Evolutionary conservation across 2,797 vertebrate species (phyloP).

Genomic region (Diceros bicornis): DNA sequence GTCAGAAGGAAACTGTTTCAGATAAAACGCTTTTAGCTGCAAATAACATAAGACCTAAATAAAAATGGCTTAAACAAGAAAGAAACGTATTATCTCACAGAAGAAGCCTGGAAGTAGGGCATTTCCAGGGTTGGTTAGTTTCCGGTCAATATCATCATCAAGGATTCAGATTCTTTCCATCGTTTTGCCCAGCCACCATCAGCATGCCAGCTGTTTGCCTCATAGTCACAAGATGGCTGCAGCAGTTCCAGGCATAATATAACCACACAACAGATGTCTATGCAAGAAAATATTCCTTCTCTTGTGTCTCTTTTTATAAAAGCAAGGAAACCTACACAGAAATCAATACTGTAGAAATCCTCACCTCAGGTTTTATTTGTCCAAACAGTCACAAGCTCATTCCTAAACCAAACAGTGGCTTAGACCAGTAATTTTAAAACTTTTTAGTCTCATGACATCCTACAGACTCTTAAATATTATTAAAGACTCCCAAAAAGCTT

Average conservation of each 20-base stretch:
- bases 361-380: not conserved
- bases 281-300: not conserved
- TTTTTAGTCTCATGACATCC: not conserved
- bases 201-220: not conserved
- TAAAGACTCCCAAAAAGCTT: not conserved
- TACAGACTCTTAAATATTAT: not conserved
- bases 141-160: not conserved
- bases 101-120: not conserved
- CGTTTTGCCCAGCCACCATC: not conserved
- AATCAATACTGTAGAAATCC: not conserved
- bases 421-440: not conserved
- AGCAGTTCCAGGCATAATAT: not conserved
- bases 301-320: not conserved
- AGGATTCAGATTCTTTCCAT: not conserved
- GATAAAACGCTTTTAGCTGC: not conserved
- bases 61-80: not conserved
- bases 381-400: not conserved
- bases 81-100: not conserved
- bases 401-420: not conserved
- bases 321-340: not conserved
- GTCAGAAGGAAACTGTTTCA: not conserved
- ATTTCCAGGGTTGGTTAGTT: not conserved
- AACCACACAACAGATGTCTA: not conserved
- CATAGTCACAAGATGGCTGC: not conserved
- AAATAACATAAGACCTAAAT: not conserved